Base-by-base conservation (phyloP, 1,140 invertebrate species). In the Hylyphantes graminicola region DNA sequence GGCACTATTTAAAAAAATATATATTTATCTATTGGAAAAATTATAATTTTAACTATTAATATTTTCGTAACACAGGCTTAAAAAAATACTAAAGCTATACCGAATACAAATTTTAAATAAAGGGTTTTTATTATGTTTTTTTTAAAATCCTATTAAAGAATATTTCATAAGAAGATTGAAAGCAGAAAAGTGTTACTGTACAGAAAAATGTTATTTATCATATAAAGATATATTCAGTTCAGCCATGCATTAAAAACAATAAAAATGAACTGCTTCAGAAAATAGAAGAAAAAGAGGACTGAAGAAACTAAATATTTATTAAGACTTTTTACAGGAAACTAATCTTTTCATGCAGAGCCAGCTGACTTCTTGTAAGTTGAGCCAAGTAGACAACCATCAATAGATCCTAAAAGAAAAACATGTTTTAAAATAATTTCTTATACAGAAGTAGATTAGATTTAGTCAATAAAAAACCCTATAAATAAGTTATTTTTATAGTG, bases 361-460 rank as follows among this genome's bases (percentile, higher is more conserved):
- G 92, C 90, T 99, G 97, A 9, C 96, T 97, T 91, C 97, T 96
- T 86, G 97, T 97, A n/a, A 99, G 91, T 89, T 98, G 97, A 10
- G 96, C 95, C 48, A 99, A 91, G 59, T 97, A 97, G 86, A 97
- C 94, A 68, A 98, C 96, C 97, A 98, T 98, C 64, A 99, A 91
- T 84, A 98, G 92, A 92, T 99, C 97, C 93, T 93, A 67, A 50
- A 88, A 85, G 65, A 68, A 55, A 17, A 64, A 79, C 50, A 50
- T 19, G 70, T 77, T n/a, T 35, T 50, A 77, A 21, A 50, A 77
- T 10, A 5, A 59, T 59, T 59, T n/a, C n/a, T 59, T 59, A 59
- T 59, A 4, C 12, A 59, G n/a, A 59, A 59, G n/a, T 59, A 59
- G 12, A 13, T 59, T 59, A 13, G 57, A 59, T 35, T 35, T 2